Evolutionary conservation across 2,113 vertebrate genomes (phyloP), one percentile per base, ranked within the genome.

Genomic region (Nettapus auritus): DNA sequence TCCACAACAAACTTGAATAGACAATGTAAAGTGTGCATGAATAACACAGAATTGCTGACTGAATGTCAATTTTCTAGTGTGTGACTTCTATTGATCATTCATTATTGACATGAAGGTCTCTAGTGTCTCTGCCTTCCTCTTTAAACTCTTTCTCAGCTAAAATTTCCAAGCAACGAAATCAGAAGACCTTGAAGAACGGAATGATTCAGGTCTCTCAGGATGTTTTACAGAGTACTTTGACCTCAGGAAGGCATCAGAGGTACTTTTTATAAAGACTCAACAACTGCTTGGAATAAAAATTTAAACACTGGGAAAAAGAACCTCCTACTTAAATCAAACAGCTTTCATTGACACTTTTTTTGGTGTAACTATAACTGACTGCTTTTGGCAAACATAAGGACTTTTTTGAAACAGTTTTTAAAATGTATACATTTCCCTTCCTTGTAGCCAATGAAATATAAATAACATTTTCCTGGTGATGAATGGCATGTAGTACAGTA

Each of bases 91-190:
- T 98, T 98, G 98, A 98, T 98, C 97, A 97, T 97, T 98, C 97
- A 94, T 97, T 98, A 98, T 98, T 98, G 98, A 98, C 97, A 97
- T 89, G 97, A 98, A 98, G 98, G 98, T 98, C 98, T 98, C 98
- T 56, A 92, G 97, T 34, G 96, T 96, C 96, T 98, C 95, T 97
- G 96, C 96, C 97, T 98, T 98, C 97, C 95, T 97, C 96, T 97
- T 97, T 97, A 97, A 98, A 94, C 95, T 97, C 96, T 87, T 97
- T 97, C 97, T 98, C 97, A 97, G 98, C 97, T 98, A 97, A 98
- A 98, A 97, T 97, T 97, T 98, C 95, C 94, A 97, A 97, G 88
- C 76, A 94, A 96, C 95, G 89, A 88, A 97, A 96, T 69, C 89
- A 94, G 20, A 79, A 96, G 84, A 96, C 92, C 96, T 98, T 98